Evolutionary conservation across 2,888 invertebrate genomes (phyloP).

Genomic region (Ptychoptera contaminata): DNA sequence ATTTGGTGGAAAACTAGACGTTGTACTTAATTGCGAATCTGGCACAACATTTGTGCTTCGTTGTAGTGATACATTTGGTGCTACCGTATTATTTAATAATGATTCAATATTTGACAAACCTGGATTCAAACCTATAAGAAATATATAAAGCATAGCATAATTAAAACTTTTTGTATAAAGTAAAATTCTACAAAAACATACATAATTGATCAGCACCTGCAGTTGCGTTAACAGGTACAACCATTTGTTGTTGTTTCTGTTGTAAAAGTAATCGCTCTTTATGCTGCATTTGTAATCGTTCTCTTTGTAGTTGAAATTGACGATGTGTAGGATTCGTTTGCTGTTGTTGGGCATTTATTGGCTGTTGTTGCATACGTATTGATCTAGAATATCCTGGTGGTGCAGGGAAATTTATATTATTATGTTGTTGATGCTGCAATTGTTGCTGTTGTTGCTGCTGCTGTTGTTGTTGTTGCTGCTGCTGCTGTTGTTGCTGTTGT

Average conservation of each 20-base stretch:
- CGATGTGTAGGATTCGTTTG: conserved; percentile 2
- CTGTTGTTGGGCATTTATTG: background rate
- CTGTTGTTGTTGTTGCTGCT: conserved; percentile 13
- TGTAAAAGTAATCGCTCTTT: conserved; percentile 58
- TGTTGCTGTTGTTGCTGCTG: conserved; percentile 20
- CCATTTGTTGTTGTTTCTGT: conserved; percentile 66
- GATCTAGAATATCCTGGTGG: conserved; percentile 25
- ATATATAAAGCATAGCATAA: background rate
- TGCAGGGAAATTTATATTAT: conserved; percentile 20
- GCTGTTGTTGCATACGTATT: conserved; percentile 20
- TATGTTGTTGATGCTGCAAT: conserved; percentile 12
- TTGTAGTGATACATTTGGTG: conserved; percentile 79
- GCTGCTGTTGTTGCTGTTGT: conserved; percentile 24
- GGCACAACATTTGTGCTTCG: conserved; percentile 42
- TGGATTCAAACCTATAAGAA: conserved; percentile 23
- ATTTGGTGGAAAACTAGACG: conserved; percentile 37
- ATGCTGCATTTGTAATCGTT: conserved; percentile 36
- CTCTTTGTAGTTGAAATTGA: conserved; percentile 16
- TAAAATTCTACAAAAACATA: conserved; percentile 13
- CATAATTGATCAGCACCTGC: conserved; percentile 31
- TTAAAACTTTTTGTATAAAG: background rate
- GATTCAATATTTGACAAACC: conserved; percentile 55
- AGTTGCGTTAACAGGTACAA: conserved; percentile 64
- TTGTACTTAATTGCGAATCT: conserved; percentile 40
- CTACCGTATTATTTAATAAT: conserved; percentile 61